Conservation (phyloP, 1,140 invertebrate species). For the Drosophila orosa region DNA sequence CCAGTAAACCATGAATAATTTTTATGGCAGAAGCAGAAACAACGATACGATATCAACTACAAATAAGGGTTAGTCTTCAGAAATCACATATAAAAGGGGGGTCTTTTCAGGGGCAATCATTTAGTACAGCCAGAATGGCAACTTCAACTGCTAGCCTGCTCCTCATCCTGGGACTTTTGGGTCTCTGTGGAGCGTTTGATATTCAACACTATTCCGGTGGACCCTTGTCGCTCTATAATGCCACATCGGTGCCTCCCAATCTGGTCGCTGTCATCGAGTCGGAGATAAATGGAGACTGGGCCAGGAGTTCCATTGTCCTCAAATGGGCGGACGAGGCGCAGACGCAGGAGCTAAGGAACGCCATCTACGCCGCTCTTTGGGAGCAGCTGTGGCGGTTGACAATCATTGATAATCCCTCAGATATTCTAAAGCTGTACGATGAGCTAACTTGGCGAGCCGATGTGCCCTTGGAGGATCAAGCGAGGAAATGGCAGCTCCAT, state of each 20-base stretch:
- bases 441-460: neutral
- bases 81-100: constrained; percentile 39
- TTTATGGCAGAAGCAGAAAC: constrained; percentile 41
- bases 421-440: neutral
- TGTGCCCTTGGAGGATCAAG: neutral
- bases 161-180: constrained; percentile 21
- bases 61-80: constrained; percentile 37
- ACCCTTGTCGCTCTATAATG: constrained; percentile 1
- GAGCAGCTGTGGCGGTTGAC: neutral
- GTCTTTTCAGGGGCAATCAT: neutral
- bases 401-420: neutral
- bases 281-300: constrained; percentile 61
- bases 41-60: constrained; percentile 59
- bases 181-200: constrained; percentile 1
- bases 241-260: constrained; percentile 27
- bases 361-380: constrained; percentile 5
- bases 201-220: neutral
- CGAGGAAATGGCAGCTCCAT: constrained; percentile 44
- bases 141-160: constrained; percentile 12
- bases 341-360: neutral
- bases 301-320: constrained; percentile 38
- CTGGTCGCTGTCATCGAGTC: constrained; percentile 57
- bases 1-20: constrained; percentile 29
- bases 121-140: constrained; percentile 16
- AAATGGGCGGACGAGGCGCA: constrained; percentile 32